A percentile compares a stretch with the other conserved stretches of the same genome.
These are phyloP conservation scores for Deilephila elpenor DNA, from an alignment of 2,888 invertebrate genomes.

Conservation along the genomic window DNA sequence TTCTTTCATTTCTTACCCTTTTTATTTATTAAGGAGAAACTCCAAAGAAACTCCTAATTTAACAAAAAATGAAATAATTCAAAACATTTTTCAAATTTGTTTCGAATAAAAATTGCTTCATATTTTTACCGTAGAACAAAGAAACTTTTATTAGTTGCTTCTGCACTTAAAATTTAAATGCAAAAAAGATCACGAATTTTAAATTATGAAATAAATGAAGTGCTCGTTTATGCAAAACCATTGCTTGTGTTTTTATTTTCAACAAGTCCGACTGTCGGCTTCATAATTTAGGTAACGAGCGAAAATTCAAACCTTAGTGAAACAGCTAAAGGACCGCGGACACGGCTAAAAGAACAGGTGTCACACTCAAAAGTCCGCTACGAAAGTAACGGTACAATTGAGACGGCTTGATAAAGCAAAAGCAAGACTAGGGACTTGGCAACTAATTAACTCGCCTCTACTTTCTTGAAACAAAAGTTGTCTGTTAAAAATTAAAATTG, in stretches of 20 bases:
- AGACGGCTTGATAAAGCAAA: neutral
- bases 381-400: neutral
- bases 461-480: too few relatives aligned
- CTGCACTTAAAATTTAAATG: too few relatives aligned
- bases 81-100: too few relatives aligned
- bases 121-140: too few relatives aligned
- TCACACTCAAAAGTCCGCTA: neutral
- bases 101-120: too few relatives aligned
- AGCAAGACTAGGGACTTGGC: neutral
- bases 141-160: too few relatives aligned
- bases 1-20: too few relatives aligned
- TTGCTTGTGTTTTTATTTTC: neutral
- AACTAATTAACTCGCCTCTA: neutral
- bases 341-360: slow-evolving; percentile 1
- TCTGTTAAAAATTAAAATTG: too few relatives aligned
- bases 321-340: neutral
- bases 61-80: too few relatives aligned
- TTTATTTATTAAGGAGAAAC: too few relatives aligned
- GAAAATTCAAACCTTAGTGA: neutral
- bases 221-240: slow-evolving; percentile 6
- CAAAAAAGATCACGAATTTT: too few relatives aligned
- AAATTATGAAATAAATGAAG: neutral
- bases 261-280: slow-evolving; percentile 3
- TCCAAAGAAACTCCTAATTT: too few relatives aligned
- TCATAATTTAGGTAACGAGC: neutral